phyloP scores from a whole-genome alignment of 2,113 vertebrate genomes.

The Panthera leo region DNA sequence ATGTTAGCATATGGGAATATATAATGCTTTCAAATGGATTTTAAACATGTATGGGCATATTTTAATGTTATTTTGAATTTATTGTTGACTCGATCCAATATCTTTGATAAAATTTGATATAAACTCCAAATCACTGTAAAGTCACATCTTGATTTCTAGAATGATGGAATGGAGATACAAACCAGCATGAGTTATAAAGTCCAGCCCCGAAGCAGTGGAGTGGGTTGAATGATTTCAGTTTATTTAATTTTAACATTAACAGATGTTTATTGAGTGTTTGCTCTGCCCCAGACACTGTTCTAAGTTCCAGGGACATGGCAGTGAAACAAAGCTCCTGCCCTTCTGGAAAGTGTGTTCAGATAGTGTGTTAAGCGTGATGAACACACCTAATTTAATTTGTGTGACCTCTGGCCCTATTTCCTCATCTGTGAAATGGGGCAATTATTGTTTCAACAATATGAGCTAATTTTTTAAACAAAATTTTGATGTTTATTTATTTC shows the following conservation, averaged over 20 bases:
- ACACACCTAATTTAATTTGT: not conserved
- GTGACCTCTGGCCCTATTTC: not conserved
- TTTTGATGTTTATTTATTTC: too few relatives aligned
- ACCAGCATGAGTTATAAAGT: not conserved
- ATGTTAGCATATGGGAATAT: not conserved
- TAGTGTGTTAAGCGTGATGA: not conserved
- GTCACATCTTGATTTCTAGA: not conserved
- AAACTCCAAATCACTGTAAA: not conserved
- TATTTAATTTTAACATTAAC: not conserved
- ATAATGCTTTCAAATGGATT: not conserved
- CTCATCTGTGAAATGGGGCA: not conserved
- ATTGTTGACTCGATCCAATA: not conserved
- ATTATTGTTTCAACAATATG: not conserved
- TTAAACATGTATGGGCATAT: not conserved
- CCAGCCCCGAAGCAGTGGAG: not conserved
- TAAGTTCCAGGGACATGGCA: not conserved
- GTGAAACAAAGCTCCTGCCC: not conserved
- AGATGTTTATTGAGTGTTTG: not conserved
- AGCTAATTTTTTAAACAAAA: not conserved
- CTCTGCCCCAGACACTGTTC: not conserved
- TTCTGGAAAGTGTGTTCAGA: not conserved
- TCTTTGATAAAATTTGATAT: not conserved
- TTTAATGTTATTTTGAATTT: conserved; percentile 4
- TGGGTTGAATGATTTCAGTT: not conserved
- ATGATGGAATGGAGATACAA: not conserved